Base-by-base conservation (phyloP, 2,797 vertebrate genomes). In the Syndactyla subalaris region DNA sequence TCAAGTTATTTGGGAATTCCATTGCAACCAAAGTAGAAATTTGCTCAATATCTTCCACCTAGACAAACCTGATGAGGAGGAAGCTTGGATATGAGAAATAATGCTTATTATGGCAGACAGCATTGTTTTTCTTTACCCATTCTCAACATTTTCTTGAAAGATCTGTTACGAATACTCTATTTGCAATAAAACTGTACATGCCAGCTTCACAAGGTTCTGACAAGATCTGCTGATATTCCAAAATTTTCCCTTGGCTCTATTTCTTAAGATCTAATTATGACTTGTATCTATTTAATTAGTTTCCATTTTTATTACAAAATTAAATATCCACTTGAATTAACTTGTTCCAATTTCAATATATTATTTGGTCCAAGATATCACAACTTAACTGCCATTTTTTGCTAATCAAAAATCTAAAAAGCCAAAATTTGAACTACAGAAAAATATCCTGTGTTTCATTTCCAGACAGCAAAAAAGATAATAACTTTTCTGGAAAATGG, bases 261-360 rank as follows among this genome's bases (percentile, higher is more conserved):
- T 71, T 85, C 52, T 48, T 77, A 34, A 30, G 18, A 76, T 39
- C 30, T 71, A 83, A 85, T 77, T 77, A 85, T 29, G 12, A 55
- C 26, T 66, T 82, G 38, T 79, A 66, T 62, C 71, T 85, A 34
- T 85, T 76, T 80, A 73, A 95, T 91, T 89, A 72, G 20, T 91
- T 77, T 46, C 29, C 21, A 45, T 59, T 85, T 92, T 70, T 85
- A 79, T 83, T 92, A 43, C 48, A 74, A 85, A 88, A 80, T 63
- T 1, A 83, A 80, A 67, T 85, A 83, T 27, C 48, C 65, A 71
- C 32, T 94, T 73, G 22, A 82, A 78, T 72, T 79, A 78, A 79
- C 79, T 70, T 89, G 6, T 89, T 85, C 48, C 7, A 51, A 3
- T 68, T n/a, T 73, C 48, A 70, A 34, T 71, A 51, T 85, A 80